Base-by-base conservation (phyloP, 1,140 invertebrate species). In the Hesperophylax magnus region DNA sequence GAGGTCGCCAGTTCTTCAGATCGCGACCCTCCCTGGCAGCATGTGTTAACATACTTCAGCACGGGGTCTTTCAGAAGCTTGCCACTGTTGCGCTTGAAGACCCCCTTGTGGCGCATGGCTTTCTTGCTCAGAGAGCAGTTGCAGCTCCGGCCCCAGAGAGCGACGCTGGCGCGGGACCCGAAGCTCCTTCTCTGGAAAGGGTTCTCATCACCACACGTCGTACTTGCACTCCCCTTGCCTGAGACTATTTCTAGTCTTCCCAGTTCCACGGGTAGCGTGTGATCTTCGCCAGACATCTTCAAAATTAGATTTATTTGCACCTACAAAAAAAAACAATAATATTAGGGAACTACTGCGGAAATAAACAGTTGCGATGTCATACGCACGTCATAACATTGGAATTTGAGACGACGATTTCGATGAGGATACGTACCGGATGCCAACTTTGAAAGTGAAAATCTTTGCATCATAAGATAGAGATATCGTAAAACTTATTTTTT, bases 241-340 rank as follows among this genome's bases (percentile, higher is more conserved):
- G 88, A 87, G 83, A 88, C 89, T 83, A 92, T 91, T 87, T 91
- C 88, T 56, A 92, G 84, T 79, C 88, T 89, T 74, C 88, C 88
- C 86, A 91, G 88, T 79, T 88, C 87, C 77, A 88, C 86, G 75
- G 88, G 86, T 54, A 92, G 81, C 60, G 87, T 86, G 80, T 90
- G 87, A 78, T 91, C 89, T 85, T 90, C 89, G 84, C 87, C 87
- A 56, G 87, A 86, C 89, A 90, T 90, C 71, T 75, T 80, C 27
- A 31, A 75, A 24, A 54, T 52, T 52, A 47, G 24, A 52, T 67
- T 75, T 75, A 34, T 67, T 75, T 52, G 58, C 78, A 58, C 47
- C 78, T 80, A 39, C 18, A 60, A 79, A 17, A 61, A 56, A 80
- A 63, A 60, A 74, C 18, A 39, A 60, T 27, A 17, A 74, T 60